Evolutionary conservation across 2,888 invertebrate species (phyloP).

Genomic region (Xanthia icteritia): DNA sequence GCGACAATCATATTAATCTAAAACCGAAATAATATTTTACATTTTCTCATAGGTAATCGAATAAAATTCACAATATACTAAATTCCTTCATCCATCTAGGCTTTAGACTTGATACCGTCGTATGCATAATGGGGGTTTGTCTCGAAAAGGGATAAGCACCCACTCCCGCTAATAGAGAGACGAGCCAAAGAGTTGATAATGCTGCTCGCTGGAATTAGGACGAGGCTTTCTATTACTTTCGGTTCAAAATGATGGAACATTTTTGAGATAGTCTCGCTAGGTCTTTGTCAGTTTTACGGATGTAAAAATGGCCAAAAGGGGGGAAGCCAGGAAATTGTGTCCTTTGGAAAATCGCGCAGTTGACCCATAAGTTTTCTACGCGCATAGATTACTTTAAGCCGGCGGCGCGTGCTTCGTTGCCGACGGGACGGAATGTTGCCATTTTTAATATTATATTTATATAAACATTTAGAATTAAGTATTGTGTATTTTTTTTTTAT

Average conservation of each 20-base stretch:
- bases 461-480: too few species aligned
- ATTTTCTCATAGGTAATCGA: too few species aligned
- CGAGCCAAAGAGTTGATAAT: conserved; percentile 33
- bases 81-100: conserved; percentile 12
- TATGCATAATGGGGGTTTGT: conserved; percentile 14
- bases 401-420: too few species aligned
- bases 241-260: background rate
- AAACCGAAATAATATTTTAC: background rate
- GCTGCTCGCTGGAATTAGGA: conserved; percentile 8
- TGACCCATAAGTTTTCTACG: too few species aligned
- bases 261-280: background rate
- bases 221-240: background rate
- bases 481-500: too few species aligned
- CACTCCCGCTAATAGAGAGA: conserved; percentile 46
- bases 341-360: background rate
- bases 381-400: too few species aligned
- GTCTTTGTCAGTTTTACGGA: background rate
- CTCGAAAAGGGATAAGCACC: conserved; percentile 30
- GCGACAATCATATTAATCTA: background rate
- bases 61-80: conserved; percentile 10
- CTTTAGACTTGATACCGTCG: conserved; percentile 29
- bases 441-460: too few species aligned
- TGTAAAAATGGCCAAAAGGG: background rate
- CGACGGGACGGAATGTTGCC: too few species aligned
- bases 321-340: background rate